Evolutionary conservation across 2,113 vertebrate species (phyloP), one percentile per base, ranked within the genome.

Genomic region (Campylorhamphus procurvoides): DNA sequence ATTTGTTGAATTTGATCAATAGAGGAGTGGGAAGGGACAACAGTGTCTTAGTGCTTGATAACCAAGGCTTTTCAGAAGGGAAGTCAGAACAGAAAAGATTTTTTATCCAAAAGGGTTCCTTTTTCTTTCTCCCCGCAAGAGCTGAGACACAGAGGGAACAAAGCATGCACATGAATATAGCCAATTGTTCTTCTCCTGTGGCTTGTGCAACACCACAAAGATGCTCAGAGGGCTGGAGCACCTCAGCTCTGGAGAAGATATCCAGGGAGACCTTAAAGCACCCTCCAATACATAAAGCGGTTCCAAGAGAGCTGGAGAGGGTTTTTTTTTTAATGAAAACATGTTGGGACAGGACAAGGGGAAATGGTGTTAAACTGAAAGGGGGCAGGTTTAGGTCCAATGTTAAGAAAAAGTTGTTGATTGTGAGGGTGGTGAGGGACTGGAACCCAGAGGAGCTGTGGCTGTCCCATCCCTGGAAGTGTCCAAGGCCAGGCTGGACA

Each of bases 101-200:
- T 84, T 62, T 67, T 29, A 19, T n/a, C 23, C 18, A 28, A 42
- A 62, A 84, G 47, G 14, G 0, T 59, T 59, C 5, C 25, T 7
- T 55, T 10, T 25, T 17, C 19, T n/a, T 40, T 28, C 13, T 3
- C 7, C 14, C 27, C 6, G 2, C 0, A 0, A 50, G 14, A 55
- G 7, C 46, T 85, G 11, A 47, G 69, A 56, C 37, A 35, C 33
- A 46, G 74, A 82, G 10, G 12, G 18, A 68, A 5, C 17, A 55
- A 77, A 64, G 7, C 2, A 10, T 1, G 19, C 5, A 3, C 11
- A 7, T 27, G 53, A 47, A 13, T 5, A 2, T 5, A 29, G 39
- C 7, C 20, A 17, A 5, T 37, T 68, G 35, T 14, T 55, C 28
- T 28, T 33, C 47, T 47, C 23, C 27, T 29, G 10, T 27, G 40